Percentiles rank a stretch among this genome's conserved stretches.
Conservation (phyloP, 2,888 invertebrate species). For the Erebia ligea region DNA sequence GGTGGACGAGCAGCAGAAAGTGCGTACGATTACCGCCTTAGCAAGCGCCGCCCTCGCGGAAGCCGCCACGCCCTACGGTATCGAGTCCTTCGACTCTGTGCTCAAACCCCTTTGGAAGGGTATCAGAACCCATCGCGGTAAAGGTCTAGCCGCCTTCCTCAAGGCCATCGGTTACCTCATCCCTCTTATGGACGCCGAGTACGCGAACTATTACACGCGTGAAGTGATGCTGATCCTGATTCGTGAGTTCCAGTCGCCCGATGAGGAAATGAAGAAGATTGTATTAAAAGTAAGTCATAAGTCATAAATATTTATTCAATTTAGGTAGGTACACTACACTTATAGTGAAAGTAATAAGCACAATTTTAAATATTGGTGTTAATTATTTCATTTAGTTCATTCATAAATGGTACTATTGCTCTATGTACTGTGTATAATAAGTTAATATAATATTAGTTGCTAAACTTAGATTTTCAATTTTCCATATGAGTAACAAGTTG, state of each 20-base stretch:
- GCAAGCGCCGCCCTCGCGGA: slow-evolving; percentile 99
- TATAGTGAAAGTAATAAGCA: too few species aligned
- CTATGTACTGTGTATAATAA: too few species aligned
- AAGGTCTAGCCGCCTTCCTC: slow-evolving; percentile 99
- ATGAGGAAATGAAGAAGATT: slow-evolving; percentile 99
- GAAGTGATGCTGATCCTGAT: slow-evolving; percentile 99
- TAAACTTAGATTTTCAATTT: too few species aligned
- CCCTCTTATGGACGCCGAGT: slow-evolving; percentile 99
- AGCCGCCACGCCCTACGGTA: slow-evolving; percentile 99
- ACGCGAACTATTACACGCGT: slow-evolving; percentile 99
- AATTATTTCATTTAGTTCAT: too few species aligned
- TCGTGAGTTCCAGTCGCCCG: slow-evolving; percentile 99
- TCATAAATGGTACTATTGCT: too few species aligned
- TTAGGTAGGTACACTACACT: too few species aligned
- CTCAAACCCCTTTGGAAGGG: slow-evolving; percentile 99
- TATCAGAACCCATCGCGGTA: slow-evolving; percentile 94
- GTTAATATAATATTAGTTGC: too few species aligned
- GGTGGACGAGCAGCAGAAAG: slow-evolving; percentile 99
- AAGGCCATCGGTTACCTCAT: slow-evolving; percentile 99
- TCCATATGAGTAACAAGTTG: too few species aligned
- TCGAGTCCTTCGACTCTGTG: slow-evolving; percentile 99
- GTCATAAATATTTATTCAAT: too few species aligned
- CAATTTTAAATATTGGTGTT: too few species aligned
- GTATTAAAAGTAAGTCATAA: slow-evolving; percentile 95
- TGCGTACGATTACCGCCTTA: slow-evolving; percentile 98